Base-by-base conservation (phyloP, 2,888 invertebrate species). In the Patella pellucida region DNA sequence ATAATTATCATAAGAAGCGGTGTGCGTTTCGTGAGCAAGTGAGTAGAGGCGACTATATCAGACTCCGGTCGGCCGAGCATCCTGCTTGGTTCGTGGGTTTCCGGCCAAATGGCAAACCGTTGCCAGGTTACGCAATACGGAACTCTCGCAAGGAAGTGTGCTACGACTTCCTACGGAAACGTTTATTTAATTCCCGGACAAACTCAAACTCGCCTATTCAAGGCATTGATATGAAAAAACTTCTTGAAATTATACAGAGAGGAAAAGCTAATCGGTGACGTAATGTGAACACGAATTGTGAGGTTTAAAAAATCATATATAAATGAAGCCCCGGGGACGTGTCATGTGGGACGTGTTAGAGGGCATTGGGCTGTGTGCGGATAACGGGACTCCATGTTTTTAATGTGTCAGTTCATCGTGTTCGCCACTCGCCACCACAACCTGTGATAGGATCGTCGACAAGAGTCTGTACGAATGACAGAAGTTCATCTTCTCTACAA, bases 11-110 rank as follows among this genome's bases (percentile, higher is more conserved):
- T 52, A 75, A 71, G 68, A 15, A 52, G 19, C 71, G 69, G 51
- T 82, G 82, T 62, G n/a, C 67, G 50, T 82, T 82, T 78, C 31
- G 54, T 4, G 79, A 82, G 71, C 62, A 50, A 11, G 50, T 73
- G 19, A 71, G 70, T 5, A 9, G 56, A 11, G 69, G 77, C 41
- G 69, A 72, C 73, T 78, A 73, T 74, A 75, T 72, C 23, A 74
- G 76, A 71, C 76, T 81, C 50, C 76, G 75, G 62, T 81, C 79
- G 15, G 74, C 56, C 31, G 78, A 69, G 51, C 78, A 82, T 56
- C 19, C 62, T n/a, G 31, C 52, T 15, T 83, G 83, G 83, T 80
- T 73, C 76, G 75, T 83, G 68, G 83, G 82, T 71, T 83, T 83
- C 76, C 78, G 76, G 71, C 77, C 52, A 72, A 69, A 73, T 9